A percentile compares a stretch with the other conserved stretches of the same genome.
phyloP scores from a whole-genome alignment of 2,113 vertebrate genomes.

The Amphilophus citrinellus region DNA sequence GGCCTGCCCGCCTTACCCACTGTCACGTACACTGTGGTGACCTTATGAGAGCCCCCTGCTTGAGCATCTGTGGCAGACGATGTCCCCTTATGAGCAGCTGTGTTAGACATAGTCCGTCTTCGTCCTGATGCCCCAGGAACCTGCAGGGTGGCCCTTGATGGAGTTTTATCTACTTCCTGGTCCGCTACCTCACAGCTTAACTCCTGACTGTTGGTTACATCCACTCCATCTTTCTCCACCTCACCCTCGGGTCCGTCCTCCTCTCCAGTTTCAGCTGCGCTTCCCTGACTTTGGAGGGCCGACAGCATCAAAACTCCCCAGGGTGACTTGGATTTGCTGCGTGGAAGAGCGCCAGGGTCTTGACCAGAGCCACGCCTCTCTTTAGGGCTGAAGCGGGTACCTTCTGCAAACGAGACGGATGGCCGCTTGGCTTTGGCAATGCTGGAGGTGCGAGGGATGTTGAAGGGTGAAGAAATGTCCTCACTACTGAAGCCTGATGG shows the following conservation, averaged over 20 bases:
- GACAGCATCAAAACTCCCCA: conserved; percentile 82
- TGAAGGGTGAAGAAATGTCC: conserved; percentile 86
- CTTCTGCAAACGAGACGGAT: conserved; percentile 95
- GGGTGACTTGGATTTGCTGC: conserved; percentile 83
- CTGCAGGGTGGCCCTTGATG: conserved; percentile 39
- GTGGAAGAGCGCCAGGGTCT: conserved; percentile 75
- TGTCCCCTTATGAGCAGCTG: conserved; percentile 73
- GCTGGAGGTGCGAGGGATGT: conserved; percentile 97
- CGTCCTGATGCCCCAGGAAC: conserved; percentile 62
- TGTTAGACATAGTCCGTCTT: conserved; percentile 73
- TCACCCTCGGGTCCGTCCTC: conserved; percentile 57
- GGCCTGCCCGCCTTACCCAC: conserved; percentile 81
- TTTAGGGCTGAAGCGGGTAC: conserved; percentile 89
- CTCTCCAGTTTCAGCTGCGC: conserved; percentile 55
- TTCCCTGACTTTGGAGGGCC: conserved; percentile 67
- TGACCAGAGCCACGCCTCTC: conserved; percentile 77
- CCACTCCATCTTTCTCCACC: conserved; percentile 39
- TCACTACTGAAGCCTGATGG: conserved; percentile 83
- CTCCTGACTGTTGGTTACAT: conserved; percentile 30
- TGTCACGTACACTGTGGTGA: conserved; percentile 91
- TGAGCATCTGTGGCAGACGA: conserved; percentile 71
- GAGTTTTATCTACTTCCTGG: conserved; percentile 59
- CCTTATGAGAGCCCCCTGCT: conserved; percentile 44
- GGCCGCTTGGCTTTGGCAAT: conserved; percentile 93
- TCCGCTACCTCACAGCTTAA: conserved; percentile 36